Evolutionary conservation across 64 coral and sea anemone genomes (phyloP).

Genomic region (Porites lutea): DNA sequence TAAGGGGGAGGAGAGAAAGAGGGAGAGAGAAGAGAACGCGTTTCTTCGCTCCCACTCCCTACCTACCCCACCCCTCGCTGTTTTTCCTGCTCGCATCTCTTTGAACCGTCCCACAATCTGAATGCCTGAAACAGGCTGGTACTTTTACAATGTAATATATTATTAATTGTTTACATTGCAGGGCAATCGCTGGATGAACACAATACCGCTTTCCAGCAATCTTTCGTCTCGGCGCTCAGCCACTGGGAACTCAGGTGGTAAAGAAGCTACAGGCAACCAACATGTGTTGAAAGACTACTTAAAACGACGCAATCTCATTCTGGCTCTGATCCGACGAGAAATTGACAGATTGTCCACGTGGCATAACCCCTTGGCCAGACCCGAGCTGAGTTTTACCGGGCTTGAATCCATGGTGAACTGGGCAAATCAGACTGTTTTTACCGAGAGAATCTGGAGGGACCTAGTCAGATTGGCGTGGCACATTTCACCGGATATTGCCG

Average conservation of each 20-base stretch:
- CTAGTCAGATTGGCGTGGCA: slow-evolving; percentile 92
- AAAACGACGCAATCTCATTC: slow-evolving; percentile 88
- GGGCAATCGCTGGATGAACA: slow-evolving; percentile 96
- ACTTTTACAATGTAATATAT: not conserved
- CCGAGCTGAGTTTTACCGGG: slow-evolving; percentile 76
- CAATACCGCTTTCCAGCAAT: slow-evolving; percentile 90
- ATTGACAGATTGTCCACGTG: slow-evolving; percentile 91
- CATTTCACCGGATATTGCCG: slow-evolving; percentile 91
- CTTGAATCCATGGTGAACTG: slow-evolving; percentile 78
- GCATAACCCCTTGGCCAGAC: slow-evolving; percentile 83
- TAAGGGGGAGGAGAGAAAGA: no score
- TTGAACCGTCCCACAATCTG: no score
- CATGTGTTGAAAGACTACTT: slow-evolving; percentile 80
- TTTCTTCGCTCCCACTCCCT: no score
- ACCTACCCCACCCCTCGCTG: no score
- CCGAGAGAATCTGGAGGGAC: slow-evolving; percentile 91
- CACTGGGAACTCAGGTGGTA: slow-evolving; percentile 49
- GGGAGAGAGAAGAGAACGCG: no score
- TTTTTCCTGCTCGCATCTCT: no score
- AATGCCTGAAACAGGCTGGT: no score
- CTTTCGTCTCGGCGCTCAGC: slow-evolving; percentile 83
- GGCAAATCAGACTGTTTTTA: slow-evolving; percentile 92
- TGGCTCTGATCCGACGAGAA: slow-evolving; percentile 87
- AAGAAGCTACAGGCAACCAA: slow-evolving; percentile 58
- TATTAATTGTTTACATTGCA: not conserved